These are phyloP conservation scores for Papilio demoleus DNA, from an alignment of 2,888 invertebrate species.

Conservation along the genomic window DNA sequence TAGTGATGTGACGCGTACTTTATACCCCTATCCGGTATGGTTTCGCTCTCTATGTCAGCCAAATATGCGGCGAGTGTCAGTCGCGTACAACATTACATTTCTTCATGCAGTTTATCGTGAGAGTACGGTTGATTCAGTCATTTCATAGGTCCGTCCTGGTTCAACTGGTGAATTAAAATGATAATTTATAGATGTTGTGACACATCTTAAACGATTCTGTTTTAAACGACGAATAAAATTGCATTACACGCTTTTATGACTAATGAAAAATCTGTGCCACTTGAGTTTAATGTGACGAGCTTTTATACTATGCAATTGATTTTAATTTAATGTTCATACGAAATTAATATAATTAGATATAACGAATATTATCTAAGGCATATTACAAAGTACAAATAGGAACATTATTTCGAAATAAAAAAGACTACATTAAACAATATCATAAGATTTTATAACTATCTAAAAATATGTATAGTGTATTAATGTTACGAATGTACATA, in stretches of 20 bases:
- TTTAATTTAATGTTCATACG: background rate
- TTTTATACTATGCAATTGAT: background rate
- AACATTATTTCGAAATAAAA: background rate
- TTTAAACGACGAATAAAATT: slow-evolving; percentile 28
- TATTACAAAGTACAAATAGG: no score
- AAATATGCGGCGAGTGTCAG: slow-evolving; percentile 30
- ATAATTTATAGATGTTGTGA: slow-evolving; percentile 36
- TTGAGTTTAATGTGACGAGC: background rate
- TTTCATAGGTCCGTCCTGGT: slow-evolving; percentile 21
- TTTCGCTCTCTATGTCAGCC: slow-evolving; percentile 35
- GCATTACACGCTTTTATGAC: slow-evolving; percentile 27
- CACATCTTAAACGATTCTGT: slow-evolving; percentile 30
- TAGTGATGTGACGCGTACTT: slow-evolving; percentile 45
- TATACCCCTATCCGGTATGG: slow-evolving; percentile 25
- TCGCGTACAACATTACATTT: slow-evolving; percentile 17
- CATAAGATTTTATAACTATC: background rate
- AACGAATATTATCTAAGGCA: no score
- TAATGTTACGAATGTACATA: background rate
- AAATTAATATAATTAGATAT: background rate
- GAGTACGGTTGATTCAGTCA: slow-evolving; percentile 18
- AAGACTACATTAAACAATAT: background rate
- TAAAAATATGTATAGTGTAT: slow-evolving; percentile 5
- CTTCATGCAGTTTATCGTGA: slow-evolving; percentile 39
- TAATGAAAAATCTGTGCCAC: slow-evolving; percentile 5
- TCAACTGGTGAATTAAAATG: slow-evolving; percentile 28